A percentile compares a stretch with the other conserved stretches of the same genome.
Evolutionary conservation across 2,797 vertebrate genomes (phyloP).

Genomic region (Pogonophryne albipinna): DNA sequence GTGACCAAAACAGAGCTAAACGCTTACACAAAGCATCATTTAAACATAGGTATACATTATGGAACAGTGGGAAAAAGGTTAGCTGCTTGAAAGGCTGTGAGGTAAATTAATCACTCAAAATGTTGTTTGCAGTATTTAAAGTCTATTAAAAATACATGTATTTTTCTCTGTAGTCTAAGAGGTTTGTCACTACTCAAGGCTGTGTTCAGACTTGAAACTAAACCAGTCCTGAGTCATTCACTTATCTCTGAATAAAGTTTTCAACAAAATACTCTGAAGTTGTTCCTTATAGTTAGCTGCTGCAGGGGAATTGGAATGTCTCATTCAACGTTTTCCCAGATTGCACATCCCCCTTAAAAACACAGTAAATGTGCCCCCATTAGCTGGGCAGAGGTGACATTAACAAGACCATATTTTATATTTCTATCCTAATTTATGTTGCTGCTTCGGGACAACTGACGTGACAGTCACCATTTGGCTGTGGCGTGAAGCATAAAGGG

Average conservation of each 20-base stretch:
- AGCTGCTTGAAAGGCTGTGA: too few species aligned
- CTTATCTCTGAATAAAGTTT: slow-evolving; percentile 16
- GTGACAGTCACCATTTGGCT: slow-evolving; percentile 32
- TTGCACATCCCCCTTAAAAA: slow-evolving; percentile 2
- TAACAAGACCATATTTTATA: slow-evolving; percentile 29
- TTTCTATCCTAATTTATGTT: slow-evolving; percentile 37
- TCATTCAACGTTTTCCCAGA: neutral
- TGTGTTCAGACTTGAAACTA: neutral
- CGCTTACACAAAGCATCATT: neutral
- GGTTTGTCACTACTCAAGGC: neutral
- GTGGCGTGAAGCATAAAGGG: slow-evolving; percentile 31
- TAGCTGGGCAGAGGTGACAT: slow-evolving; percentile 18
- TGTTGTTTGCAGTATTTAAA: too few species aligned
- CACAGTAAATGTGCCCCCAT: neutral
- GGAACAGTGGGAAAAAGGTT: neutral
- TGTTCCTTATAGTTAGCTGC: neutral
- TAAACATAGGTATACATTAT: neutral
- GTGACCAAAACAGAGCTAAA: slow-evolving; percentile 11
- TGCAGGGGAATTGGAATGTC: slow-evolving; percentile 15
- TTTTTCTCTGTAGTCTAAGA: neutral
- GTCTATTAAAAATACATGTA: neutral
- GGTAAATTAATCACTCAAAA: too few species aligned
- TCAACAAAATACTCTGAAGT: slow-evolving; percentile 6
- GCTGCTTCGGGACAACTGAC: slow-evolving; percentile 22
- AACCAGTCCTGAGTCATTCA: slow-evolving; percentile 6